A percentile compares a stretch with the other conserved stretches of the same genome.
Conservation (phyloP, 2,113 vertebrate genomes). For the Labrus mixtus region DNA sequence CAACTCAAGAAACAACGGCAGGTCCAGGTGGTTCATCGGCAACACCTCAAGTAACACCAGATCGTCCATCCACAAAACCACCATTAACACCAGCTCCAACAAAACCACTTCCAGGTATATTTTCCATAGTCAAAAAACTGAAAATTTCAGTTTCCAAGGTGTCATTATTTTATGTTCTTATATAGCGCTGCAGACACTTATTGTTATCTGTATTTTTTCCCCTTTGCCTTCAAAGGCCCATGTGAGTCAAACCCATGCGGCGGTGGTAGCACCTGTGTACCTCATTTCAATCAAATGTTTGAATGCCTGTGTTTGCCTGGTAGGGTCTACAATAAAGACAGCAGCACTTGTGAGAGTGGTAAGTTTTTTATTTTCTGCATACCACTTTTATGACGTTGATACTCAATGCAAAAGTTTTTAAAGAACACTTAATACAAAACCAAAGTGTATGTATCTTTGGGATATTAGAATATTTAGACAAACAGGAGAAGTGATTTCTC, state of each 20-base stretch:
- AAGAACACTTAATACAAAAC: background rate
- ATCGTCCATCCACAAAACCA: background rate
- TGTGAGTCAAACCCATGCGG: conserved; percentile 52
- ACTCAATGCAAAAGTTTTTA: background rate
- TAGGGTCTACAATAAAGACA: fast-evolving
- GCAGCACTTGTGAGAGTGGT: conserved; percentile 2
- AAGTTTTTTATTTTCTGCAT: background rate
- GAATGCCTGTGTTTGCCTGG: conserved; percentile 69
- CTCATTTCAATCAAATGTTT: background rate
- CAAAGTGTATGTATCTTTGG: no score
- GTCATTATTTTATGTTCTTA: background rate
- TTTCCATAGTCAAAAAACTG: background rate
- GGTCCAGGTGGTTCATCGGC: no score
- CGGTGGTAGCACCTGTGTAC: conserved; percentile 53
- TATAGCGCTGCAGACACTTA: background rate
- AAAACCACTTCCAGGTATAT: conserved; percentile 22
- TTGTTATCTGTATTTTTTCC: background rate
- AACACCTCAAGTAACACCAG: background rate
- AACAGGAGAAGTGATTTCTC: no score
- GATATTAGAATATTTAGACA: no score
- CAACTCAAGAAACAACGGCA: no score
- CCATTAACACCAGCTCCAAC: background rate
- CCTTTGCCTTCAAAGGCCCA: conserved; percentile 28
- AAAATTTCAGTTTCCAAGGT: background rate
- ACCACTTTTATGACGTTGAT: background rate